Percentiles rank a stretch among this genome's conserved stretches.
Conservation (phyloP, 37 sponge, comb jelly and placozoan species). For the Ephydatia muelleri region DNA sequence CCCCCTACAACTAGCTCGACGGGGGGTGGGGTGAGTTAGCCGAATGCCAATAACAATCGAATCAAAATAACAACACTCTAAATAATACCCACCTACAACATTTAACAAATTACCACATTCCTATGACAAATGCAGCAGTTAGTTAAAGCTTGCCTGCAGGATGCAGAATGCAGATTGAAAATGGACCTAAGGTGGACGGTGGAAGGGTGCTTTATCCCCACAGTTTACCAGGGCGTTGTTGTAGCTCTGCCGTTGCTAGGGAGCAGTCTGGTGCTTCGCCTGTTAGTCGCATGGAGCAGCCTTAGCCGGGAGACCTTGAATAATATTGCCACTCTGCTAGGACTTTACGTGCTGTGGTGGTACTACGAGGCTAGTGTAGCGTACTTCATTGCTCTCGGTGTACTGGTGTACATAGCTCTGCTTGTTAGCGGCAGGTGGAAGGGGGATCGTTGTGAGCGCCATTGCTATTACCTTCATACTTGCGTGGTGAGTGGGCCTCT, state of each 20-base stretch:
- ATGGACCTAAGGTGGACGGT: constrained; percentile 30
- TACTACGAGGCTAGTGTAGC: constrained; percentile 41
- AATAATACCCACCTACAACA: background rate
- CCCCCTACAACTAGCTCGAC: background rate
- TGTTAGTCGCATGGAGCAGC: constrained; percentile 12
- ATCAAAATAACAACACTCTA: background rate
- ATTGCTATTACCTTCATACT: constrained; percentile 35
- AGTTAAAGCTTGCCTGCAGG: background rate
- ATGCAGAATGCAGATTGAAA: background rate
- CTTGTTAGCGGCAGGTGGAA: background rate
- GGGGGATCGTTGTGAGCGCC: constrained; percentile 27
- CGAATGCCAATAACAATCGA: background rate
- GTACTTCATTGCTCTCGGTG: constrained; percentile 55
- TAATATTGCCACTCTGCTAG: constrained; percentile 24
- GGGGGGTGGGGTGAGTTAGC: no score
- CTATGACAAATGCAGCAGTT: background rate
- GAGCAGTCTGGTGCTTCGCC: constrained; percentile 19
- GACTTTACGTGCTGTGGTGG: constrained; percentile 48
- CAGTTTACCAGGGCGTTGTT: constrained; percentile 24
- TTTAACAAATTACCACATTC: background rate
- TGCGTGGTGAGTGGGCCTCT: constrained; percentile 29
- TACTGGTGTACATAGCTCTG: constrained; percentile 42
- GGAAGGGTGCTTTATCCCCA: constrained; percentile 21
- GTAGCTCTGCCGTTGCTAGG: constrained; percentile 20
- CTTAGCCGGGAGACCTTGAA: constrained; percentile 9